Evolutionary conservation across 2,797 vertebrate species (phyloP).

Genomic region (Anabacerthia variegaticeps): DNA sequence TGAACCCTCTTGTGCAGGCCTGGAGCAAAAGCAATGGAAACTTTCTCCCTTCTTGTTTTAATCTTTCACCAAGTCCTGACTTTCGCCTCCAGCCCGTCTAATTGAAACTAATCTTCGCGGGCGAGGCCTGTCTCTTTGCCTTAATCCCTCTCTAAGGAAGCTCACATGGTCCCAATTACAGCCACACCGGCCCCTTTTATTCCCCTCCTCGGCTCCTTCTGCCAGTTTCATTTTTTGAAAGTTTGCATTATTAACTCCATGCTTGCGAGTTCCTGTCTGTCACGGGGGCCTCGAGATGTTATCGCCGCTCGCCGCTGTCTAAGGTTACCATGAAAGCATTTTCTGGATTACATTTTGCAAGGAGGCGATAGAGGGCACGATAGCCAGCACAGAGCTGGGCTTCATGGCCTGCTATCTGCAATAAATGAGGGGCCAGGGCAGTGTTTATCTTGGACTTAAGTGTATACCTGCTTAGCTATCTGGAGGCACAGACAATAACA

Average conservation of each 20-base stretch:
- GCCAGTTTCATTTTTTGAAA: slow-evolving; percentile 86
- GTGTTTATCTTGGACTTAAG: slow-evolving; percentile 69
- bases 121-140: slow-evolving; percentile 93
- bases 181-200: slow-evolving; percentile 86
- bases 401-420: not conserved
- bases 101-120: slow-evolving; percentile 97
- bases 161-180: slow-evolving; percentile 99
- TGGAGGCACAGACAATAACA: slow-evolving; percentile 40
- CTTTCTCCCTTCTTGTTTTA: slow-evolving; percentile 83
- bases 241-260: slow-evolving; percentile 97
- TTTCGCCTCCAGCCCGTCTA: slow-evolving; percentile 96
- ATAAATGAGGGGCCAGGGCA: slow-evolving; percentile 47
- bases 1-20: slow-evolving; percentile 76
- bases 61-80: slow-evolving; percentile 86
- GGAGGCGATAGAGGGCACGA: slow-evolving; percentile 79
- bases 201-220: slow-evolving; percentile 81
- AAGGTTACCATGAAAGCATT: slow-evolving; percentile 95
- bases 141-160: slow-evolving; percentile 94
- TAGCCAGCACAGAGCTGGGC: slow-evolving; percentile 59
- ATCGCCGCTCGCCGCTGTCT: slow-evolving; percentile 88
- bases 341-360: slow-evolving; percentile 89
- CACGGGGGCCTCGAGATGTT: slow-evolving; percentile 97
- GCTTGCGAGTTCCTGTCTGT: slow-evolving; percentile 96
- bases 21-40: slow-evolving; percentile 77
- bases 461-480: slow-evolving; percentile 56